A percentile compares a stretch with the other conserved stretches of the same genome.
These are phyloP conservation scores for Saccopteryx bilineata DNA, from an alignment of 2,113 vertebrate species.

Conservation along the genomic window DNA sequence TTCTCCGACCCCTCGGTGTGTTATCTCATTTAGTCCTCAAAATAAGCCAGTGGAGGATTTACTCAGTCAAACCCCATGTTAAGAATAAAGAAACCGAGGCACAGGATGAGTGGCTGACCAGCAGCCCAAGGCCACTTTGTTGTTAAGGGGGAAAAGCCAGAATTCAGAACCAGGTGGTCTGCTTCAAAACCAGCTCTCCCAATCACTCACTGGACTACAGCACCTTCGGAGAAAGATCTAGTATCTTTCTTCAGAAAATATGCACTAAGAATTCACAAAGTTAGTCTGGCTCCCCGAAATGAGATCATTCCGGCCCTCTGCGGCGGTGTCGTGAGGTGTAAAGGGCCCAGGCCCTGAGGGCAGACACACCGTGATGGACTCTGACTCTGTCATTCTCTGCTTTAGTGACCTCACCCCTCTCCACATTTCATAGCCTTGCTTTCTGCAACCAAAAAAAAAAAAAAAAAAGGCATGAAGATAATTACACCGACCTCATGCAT, in stretches of 20 bases:
- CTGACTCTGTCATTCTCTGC: background rate
- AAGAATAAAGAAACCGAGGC: background rate
- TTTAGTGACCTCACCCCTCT: background rate
- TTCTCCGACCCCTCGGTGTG: background rate
- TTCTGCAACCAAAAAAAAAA: background rate
- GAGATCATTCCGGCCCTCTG: background rate
- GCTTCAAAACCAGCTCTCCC: background rate
- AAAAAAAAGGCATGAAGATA: background rate
- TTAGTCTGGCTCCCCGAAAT: background rate
- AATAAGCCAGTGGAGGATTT: background rate
- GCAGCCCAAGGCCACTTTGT: rapidly evolving
- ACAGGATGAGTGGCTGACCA: background rate
- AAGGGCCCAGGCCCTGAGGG: background rate
- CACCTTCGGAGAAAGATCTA: background rate
- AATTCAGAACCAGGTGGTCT: background rate
- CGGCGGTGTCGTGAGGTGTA: background rate
- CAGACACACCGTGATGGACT: background rate
- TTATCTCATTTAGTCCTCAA: background rate
- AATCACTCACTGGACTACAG: background rate
- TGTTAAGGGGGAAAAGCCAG: rapidly evolving
- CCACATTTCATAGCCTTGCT: background rate
- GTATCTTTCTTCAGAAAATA: background rate
- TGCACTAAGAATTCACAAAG: background rate
- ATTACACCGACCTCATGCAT: background rate
- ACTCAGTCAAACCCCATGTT: background rate